A percentile compares a stretch with the other conserved stretches of the same genome.
These are phyloP conservation scores for Danio kyathit DNA, from an alignment of 2,797 vertebrate species.

Conservation along the genomic window DNA sequence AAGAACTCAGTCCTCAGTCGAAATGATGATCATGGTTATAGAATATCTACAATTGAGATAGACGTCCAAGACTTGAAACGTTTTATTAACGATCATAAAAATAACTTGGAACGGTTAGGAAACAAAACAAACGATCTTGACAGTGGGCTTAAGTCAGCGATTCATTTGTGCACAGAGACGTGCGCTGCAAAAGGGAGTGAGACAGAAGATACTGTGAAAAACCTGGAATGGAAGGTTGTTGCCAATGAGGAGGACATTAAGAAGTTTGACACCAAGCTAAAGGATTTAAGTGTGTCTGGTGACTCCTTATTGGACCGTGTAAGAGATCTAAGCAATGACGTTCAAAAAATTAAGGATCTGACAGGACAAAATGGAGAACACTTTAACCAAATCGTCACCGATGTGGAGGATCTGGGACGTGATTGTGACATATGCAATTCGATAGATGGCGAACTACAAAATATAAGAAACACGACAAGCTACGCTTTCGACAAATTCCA, in stretches of 20 bases:
- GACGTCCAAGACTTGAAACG: conserved; percentile 76
- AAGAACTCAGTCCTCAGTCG: conserved; percentile 69
- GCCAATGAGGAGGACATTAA: conserved; percentile 79
- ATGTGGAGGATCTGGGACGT: conserved; percentile 76
- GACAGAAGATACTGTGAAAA: conserved; percentile 76
- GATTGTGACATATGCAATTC: conserved; percentile 73
- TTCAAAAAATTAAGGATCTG: conserved; percentile 74
- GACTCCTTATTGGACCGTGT: conserved; percentile 77
- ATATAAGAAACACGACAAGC: conserved; percentile 75
- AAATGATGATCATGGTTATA: conserved; percentile 73
- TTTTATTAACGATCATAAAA: conserved; percentile 74
- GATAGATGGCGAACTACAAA: conserved; percentile 71
- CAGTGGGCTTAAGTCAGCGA: conserved; percentile 73
- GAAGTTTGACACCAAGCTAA: conserved; percentile 78
- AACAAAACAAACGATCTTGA: conserved; percentile 77
- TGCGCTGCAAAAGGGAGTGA: conserved; percentile 70
- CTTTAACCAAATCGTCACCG: conserved; percentile 76
- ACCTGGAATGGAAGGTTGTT: conserved; percentile 83
- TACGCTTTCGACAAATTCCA: conserved; percentile 72
- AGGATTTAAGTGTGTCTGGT: conserved; percentile 77
- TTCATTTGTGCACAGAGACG: conserved; percentile 80
- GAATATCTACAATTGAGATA: conserved; percentile 78
- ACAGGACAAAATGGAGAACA: conserved; percentile 75
- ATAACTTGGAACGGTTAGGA: conserved; percentile 71
- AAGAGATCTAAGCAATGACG: conserved; percentile 70